These are phyloP conservation scores for Phataginus tetradactyla DNA, from an alignment of 2,797 vertebrate species.

Conservation along the genomic window DNA sequence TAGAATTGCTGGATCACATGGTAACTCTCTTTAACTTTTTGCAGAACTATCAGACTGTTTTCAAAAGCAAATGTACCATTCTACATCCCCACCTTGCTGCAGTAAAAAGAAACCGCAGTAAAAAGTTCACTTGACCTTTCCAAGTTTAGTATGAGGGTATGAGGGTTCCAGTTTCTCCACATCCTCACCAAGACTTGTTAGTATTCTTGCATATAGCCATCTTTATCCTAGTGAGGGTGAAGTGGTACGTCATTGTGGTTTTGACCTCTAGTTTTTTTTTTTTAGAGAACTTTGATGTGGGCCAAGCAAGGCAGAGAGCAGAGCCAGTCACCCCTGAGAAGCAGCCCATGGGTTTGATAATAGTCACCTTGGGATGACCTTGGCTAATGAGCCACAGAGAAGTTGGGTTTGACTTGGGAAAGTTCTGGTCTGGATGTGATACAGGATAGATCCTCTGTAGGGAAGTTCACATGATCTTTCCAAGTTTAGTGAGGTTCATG, in stretches of 20 bases:
- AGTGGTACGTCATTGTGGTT: background rate
- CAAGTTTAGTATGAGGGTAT: too few species aligned
- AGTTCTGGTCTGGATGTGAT: background rate
- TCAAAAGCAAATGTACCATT: too few species aligned
- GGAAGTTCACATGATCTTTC: background rate
- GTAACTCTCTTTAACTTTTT: background rate
- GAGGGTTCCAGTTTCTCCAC: background rate
- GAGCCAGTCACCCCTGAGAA: background rate
- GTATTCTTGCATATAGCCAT: background rate
- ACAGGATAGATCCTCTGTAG: background rate
- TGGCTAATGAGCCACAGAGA: background rate
- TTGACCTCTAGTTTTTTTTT: background rate
- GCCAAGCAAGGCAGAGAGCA: background rate
- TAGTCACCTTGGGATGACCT: background rate
- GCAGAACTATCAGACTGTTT: background rate
- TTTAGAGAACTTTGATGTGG: background rate
- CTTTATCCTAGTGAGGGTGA: background rate
- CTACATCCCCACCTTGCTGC: too few species aligned
- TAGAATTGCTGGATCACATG: background rate
- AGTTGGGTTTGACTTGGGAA: background rate
- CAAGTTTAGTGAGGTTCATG: background rate
- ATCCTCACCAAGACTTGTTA: background rate
- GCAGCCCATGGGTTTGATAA: background rate
- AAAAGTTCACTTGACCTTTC: too few species aligned
- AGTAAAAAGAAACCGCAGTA: too few species aligned